Evolutionary conservation across 2,113 vertebrate genomes (phyloP).

Genomic region (Sciurus niger): DNA sequence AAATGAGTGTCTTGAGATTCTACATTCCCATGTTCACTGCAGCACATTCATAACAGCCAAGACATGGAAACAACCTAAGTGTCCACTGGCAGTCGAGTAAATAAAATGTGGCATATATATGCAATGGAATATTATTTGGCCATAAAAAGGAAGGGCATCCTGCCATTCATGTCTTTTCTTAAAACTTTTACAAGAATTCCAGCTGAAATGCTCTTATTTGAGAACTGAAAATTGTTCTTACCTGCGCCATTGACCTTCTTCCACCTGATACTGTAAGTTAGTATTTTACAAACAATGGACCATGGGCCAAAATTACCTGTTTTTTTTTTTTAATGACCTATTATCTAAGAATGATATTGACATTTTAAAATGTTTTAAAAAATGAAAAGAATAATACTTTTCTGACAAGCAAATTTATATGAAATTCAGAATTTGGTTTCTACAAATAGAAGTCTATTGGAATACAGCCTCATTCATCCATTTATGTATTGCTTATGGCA

Average conservation of each 20-base stretch:
- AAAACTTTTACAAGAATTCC: neutral
- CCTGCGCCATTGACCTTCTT: neutral
- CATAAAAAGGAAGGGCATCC: neutral
- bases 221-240: neutral
- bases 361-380: slow-evolving; percentile 9
- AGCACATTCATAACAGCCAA: neutral
- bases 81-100: neutral
- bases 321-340: neutral
- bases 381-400: neutral
- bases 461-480: neutral
- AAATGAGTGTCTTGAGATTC: neutral
- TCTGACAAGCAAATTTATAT: neutral
- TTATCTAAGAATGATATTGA: neutral
- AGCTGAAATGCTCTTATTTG: neutral
- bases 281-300: neutral
- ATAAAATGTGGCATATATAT: neutral
- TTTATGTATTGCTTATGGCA: neutral
- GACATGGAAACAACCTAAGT: neutral
- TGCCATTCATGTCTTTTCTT: neutral
- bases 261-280: neutral
- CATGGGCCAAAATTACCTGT: rapidly evolving
- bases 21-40: neutral
- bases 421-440: neutral
- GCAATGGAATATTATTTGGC: neutral
- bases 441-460: neutral